Conservation (phyloP, 2,113 vertebrate genomes). For the Lucifuga dentata region DNA sequence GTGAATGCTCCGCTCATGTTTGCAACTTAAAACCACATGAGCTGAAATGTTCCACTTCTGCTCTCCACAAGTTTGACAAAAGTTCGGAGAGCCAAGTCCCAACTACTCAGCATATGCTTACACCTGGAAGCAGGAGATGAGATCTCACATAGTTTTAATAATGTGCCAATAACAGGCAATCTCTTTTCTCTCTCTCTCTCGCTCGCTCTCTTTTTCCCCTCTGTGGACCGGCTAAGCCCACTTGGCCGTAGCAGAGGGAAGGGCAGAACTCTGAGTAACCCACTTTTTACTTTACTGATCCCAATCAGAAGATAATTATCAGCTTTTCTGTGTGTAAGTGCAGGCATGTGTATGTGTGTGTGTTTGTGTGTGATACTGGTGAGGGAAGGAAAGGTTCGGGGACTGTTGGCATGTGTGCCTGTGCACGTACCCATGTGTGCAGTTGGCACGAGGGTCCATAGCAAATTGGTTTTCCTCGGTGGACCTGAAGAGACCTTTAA, state of each 20-base stretch:
- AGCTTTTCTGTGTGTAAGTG: constrained; percentile 54
- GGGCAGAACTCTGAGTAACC: constrained; percentile 80
- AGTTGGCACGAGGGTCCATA: constrained; percentile 72
- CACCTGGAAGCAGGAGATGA: not conserved
- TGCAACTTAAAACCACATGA: constrained; percentile 5
- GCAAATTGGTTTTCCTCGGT: constrained; percentile 79
- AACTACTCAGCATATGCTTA: not conserved
- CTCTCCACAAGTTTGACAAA: constrained; percentile 4
- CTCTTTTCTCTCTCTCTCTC: constrained; percentile 17
- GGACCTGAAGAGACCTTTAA: constrained; percentile 81
- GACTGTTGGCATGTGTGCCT: constrained; percentile 50
- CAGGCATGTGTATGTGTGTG: constrained; percentile 2
- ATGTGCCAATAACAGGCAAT: constrained; percentile 35
- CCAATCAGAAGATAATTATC: constrained; percentile 86
- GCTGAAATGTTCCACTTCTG: constrained; percentile 13
- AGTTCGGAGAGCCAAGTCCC: constrained; percentile 2
- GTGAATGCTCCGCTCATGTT: not conserved
- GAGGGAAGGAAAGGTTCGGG: constrained; percentile 31
- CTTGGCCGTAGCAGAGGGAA: constrained; percentile 68
- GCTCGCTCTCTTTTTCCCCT: constrained; percentile 65
- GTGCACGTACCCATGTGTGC: constrained; percentile 79
- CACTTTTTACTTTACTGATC: constrained; percentile 79
- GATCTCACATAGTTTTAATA: constrained; percentile 22
- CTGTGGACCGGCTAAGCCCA: constrained; percentile 73
- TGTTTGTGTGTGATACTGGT: constrained; percentile 27